Evolutionary conservation across 2,888 invertebrate genomes (phyloP).

Genomic region (Campopleginae sp.): DNA sequence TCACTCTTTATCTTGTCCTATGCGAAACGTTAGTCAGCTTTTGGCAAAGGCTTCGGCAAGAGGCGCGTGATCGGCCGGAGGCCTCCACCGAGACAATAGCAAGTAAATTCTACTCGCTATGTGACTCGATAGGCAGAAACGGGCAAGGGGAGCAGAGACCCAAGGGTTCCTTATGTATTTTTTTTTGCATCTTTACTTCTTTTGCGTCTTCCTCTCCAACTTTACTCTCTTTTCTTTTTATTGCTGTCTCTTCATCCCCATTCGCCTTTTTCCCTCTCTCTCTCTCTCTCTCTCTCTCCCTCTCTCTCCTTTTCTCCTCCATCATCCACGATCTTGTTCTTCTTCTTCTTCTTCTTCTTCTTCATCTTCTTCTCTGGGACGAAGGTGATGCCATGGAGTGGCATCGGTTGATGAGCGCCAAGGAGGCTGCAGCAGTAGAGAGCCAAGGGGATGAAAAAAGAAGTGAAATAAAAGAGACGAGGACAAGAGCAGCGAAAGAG

Average conservation of each 20-base stretch:
- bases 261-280: conserved; percentile 18
- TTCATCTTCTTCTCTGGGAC: conserved; percentile 29
- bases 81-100: conserved; percentile 81
- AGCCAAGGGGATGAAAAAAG: conserved; percentile 35
- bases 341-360: conserved; percentile 30
- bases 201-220: conserved; percentile 23
- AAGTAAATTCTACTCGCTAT: conserved; percentile 79
- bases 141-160: conserved; percentile 27
- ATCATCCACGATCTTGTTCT: conserved; percentile 31
- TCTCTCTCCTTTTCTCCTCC: conserved; percentile 29
- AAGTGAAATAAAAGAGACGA: conserved; percentile 11
- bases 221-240: conserved; percentile 26
- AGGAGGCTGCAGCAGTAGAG: conserved; percentile 15
- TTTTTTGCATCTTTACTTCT: conserved; percentile 33
- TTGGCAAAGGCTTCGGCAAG: conserved; percentile 76
- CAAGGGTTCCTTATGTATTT: conserved; percentile 50
- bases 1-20: conserved; percentile 70
- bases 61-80: conserved; percentile 77
- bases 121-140: conserved; percentile 47
- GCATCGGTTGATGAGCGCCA: conserved; percentile 68
- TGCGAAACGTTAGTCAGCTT: conserved; percentile 81
- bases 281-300: conserved; percentile 31
- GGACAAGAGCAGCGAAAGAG: background rate
- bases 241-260: conserved; percentile 43
- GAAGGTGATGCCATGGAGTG: conserved; percentile 59